Base-by-base conservation (phyloP, 2,113 vertebrate species). In the Anoura caudifer region DNA sequence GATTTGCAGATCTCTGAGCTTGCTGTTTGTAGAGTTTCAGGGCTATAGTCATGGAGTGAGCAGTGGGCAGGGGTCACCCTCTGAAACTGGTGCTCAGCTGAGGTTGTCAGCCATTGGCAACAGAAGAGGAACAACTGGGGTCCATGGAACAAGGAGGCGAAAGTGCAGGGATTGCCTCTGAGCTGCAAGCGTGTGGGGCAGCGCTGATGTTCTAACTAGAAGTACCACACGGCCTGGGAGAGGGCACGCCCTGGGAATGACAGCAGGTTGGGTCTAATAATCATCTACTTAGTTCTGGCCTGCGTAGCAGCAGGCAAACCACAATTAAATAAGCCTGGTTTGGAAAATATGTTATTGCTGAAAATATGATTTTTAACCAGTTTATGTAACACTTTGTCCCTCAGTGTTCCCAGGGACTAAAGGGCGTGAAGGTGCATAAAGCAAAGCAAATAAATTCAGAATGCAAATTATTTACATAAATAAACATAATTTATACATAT, bases 401-500 rank as follows among this genome's bases (percentile, higher is more conserved):
- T 87, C 59, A 61, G n/a, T 76, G 33, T 81, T 95, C 77, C 47
- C 16, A 59, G 54, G 77, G 52, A 79, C 36, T 85, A 56, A 95
- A 69, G 41, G 33, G 54, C 38, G 31, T 89, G 54, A 96, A 94
- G 47, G 77, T 38, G 19, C 24, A 85, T 63, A 47, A 73, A 82
- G 16, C 69, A 97, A 83, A 96, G 82, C 65, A 54, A 95, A 54
- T 56, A 82, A n/a, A 10, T 92, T 94, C n/a, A 87, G 65, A 36
- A 82, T 88, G 73, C 20, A 91, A 45, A 86, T 86, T 47, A 85
- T 85, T 88, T 94, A 91, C 33, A 61, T n/a, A 31, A 28, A 92
- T 85, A 89, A 93, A 47, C 22, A 59, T 89, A 87, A 95, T 95
- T 92, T 94, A 95, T 94, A 91, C n/a, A 92, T 85, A 63, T 93